Percentiles rank a stretch among this genome's conserved stretches.
Evolutionary conservation across 2,113 vertebrate species (phyloP).

Genomic region (Perca flavescens): DNA sequence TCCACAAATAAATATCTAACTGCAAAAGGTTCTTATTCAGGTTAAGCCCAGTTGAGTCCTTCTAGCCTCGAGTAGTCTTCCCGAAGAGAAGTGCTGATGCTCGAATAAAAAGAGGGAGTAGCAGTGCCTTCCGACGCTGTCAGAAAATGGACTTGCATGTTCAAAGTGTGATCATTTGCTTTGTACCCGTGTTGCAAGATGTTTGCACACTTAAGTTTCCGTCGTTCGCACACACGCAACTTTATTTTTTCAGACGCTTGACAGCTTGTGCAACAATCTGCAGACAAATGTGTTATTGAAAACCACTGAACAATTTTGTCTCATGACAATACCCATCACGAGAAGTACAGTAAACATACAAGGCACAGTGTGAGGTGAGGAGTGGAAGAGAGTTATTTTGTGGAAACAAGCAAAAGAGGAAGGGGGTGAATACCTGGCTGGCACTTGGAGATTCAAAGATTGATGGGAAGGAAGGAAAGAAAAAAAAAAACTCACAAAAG

Average conservation of each 20-base stretch:
- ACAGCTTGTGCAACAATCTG: constrained; percentile 38
- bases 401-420: constrained; percentile 11
- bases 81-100: constrained; percentile 34
- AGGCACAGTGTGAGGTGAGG: constrained; percentile 7
- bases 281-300: constrained; percentile 64
- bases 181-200: constrained; percentile 47
- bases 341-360: constrained; percentile 47
- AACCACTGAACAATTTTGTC: constrained; percentile 56
- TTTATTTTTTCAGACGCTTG: constrained; percentile 50
- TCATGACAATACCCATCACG: constrained; percentile 61
- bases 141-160: constrained; percentile 37
- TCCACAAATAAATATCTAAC: constrained; percentile 39
- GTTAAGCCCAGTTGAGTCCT: constrained; percentile 17
- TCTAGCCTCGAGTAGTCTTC: constrained; percentile 5
- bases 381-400: constrained; percentile 39
- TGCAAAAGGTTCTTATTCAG: constrained; percentile 12
- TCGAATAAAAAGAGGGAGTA: constrained; percentile 3
- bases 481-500: constrained; percentile 19
- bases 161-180: constrained; percentile 58
- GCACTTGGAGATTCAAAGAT: constrained; percentile 42
- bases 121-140: constrained; percentile 17
- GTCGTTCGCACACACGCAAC: neutral
- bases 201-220: neutral
- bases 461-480: constrained; percentile 6
- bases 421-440: constrained; percentile 36